These are phyloP conservation scores for Hucho hucho DNA, from an alignment of 2,113 vertebrate species.

Conservation along the genomic window DNA sequence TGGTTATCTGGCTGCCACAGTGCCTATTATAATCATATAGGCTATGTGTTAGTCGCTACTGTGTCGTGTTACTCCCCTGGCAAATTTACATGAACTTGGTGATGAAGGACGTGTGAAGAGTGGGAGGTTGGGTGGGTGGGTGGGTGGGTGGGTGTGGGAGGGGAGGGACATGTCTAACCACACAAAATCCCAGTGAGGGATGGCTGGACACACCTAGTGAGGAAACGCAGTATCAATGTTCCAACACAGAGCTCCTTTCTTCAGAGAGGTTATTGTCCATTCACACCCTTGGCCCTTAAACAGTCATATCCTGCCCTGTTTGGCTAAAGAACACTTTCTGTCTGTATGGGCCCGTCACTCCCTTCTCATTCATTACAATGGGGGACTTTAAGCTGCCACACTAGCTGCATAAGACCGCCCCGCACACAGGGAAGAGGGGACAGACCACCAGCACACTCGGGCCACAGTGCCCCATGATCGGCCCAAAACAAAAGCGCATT, in stretches of 20 bases:
- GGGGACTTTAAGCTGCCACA: conserved; percentile 74
- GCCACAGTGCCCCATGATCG: conserved; percentile 68
- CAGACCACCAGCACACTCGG: conserved; percentile 81
- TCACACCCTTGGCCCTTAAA: conserved; percentile 66
- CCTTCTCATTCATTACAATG: conserved; percentile 76
- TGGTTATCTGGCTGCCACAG: conserved; percentile 56
- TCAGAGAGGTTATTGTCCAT: conserved; percentile 71
- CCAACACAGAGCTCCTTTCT: conserved; percentile 69
- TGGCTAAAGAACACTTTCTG: conserved; percentile 78
- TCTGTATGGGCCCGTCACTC: conserved; percentile 73
- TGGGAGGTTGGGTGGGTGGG: neutral
- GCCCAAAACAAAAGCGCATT: conserved; percentile 80
- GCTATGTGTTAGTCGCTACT: conserved; percentile 30
- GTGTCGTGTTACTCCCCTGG: conserved; percentile 45
- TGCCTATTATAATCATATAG: conserved; percentile 58
- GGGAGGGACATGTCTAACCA: conserved; percentile 22
- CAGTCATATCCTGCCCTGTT: conserved; percentile 82
- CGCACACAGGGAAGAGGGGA: conserved; percentile 62
- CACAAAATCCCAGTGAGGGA: conserved; percentile 19
- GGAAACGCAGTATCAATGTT: conserved; percentile 59
- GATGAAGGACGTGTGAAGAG: conserved; percentile 30
- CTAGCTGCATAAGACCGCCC: conserved; percentile 70
- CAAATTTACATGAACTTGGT: conserved; percentile 47
- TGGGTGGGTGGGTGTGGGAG: conserved; percentile 20
- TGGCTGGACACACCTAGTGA: conserved; percentile 52